These are phyloP conservation scores for Noctuana brunneofusca DNA, from an alignment of 2,888 invertebrate species.

Conservation along the genomic window DNA sequence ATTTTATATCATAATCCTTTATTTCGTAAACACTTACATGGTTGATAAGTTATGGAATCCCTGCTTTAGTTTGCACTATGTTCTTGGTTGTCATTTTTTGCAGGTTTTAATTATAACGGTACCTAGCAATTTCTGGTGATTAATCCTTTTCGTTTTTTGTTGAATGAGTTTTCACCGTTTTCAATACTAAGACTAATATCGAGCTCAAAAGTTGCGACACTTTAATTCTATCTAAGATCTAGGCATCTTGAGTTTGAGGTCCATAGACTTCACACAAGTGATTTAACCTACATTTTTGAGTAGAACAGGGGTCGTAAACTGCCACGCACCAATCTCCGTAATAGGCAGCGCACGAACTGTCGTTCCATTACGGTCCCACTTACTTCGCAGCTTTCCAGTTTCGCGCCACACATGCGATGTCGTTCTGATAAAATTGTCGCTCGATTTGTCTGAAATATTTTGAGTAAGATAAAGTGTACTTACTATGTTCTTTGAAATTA, in stretches of 20 bases:
- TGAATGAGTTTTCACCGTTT: neutral
- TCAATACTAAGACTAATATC: neutral
- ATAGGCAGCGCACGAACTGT: conserved; percentile 70
- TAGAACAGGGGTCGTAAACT: conserved; percentile 58
- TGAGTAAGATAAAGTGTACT: too few species aligned
- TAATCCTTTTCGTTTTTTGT: neutral
- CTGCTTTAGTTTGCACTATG: too few species aligned
- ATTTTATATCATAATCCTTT: too few species aligned
- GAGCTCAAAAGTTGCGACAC: neutral
- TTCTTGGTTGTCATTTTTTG: too few species aligned
- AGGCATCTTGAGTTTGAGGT: conserved; percentile 35
- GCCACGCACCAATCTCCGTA: conserved; percentile 59
- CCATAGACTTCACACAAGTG: conserved; percentile 52
- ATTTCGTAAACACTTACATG: too few species aligned
- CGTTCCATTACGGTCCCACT: conserved; percentile 60
- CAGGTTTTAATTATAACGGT: conserved; percentile 4
- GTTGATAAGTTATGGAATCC: too few species aligned
- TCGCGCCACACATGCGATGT: conserved; percentile 43
- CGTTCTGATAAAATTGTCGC: conserved; percentile 12
- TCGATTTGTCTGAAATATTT: neutral
- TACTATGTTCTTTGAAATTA: neutral
- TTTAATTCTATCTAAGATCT: conserved; percentile 11
- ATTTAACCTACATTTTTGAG: conserved; percentile 65
- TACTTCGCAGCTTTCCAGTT: conserved; percentile 59
- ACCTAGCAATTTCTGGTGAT: neutral